Evolutionary conservation across 1,140 invertebrate species (phyloP).

Genomic region (Drosophila teissieri): DNA sequence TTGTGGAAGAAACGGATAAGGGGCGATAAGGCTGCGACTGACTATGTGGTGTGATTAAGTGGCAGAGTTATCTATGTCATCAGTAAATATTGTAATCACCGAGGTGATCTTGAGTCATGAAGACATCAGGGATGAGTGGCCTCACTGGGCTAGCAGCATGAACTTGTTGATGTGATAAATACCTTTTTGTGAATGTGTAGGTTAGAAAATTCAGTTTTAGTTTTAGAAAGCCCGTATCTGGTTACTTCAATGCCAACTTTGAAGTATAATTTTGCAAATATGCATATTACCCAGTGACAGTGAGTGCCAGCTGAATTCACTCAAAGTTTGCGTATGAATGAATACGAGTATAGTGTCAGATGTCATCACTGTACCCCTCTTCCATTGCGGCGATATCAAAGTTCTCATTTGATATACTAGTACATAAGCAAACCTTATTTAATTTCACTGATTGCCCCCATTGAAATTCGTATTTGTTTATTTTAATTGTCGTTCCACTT

Average conservation of each 20-base stretch:
- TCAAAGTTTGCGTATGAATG: conserved; percentile 1
- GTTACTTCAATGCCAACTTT: conserved; percentile 26
- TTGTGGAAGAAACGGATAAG: conserved; percentile 17
- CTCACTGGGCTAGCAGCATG: conserved; percentile 10
- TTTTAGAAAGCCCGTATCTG: conserved; percentile 3
- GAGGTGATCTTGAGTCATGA: conserved; percentile 31
- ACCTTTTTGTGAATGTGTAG: background rate
- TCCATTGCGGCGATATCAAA: conserved; percentile 34
- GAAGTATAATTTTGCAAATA: conserved; percentile 15
- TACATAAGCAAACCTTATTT: conserved; percentile 3
- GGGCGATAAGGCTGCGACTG: conserved; percentile 12
- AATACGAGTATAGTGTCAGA: conserved; percentile 15
- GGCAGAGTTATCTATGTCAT: conserved; percentile 29
- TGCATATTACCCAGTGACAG: conserved; percentile 6
- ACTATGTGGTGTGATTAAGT: conserved; percentile 15
- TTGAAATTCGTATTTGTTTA: conserved; percentile 32
- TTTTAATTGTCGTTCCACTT: conserved; percentile 40
- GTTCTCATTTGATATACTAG: conserved; percentile 13
- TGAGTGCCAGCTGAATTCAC: conserved; percentile 10
- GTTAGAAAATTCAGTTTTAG: background rate
- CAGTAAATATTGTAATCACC: conserved; percentile 33
- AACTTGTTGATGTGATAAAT: conserved; percentile 15
- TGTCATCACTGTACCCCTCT: conserved; percentile 13
- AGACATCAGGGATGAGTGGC: conserved; percentile 1
- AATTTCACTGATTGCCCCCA: conserved; percentile 38